Conservation (phyloP, 2,113 vertebrate species). For the Calypte anna region DNA sequence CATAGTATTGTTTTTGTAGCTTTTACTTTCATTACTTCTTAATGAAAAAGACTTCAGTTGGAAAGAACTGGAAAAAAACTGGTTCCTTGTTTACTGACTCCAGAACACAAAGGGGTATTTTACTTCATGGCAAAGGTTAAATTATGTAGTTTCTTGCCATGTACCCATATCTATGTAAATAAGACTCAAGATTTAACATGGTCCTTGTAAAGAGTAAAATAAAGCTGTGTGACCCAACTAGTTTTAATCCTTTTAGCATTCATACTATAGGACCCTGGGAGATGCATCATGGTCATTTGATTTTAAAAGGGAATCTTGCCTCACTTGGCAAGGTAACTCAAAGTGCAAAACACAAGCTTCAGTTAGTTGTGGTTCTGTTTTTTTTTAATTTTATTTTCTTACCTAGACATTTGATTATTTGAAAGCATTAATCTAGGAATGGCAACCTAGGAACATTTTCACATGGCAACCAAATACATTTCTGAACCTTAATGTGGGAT, state of each 20-base stretch:
- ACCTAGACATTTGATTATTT: constrained; percentile 55
- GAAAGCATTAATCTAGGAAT: constrained; percentile 11
- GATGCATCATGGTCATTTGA: constrained; percentile 31
- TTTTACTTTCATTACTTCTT: background rate
- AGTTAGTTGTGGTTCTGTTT: background rate
- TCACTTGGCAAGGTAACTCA: constrained; percentile 10
- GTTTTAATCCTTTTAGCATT: constrained; percentile 72
- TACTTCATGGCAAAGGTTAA: background rate
- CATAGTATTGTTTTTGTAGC: background rate
- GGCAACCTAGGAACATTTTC: background rate
- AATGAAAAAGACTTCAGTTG: background rate
- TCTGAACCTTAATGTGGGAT: background rate
- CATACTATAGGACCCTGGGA: constrained; percentile 57
- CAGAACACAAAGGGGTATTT: constrained; percentile 7
- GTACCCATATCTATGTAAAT: constrained; percentile 17
- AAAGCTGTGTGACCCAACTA: constrained; percentile 10
- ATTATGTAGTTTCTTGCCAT: constrained; percentile 35
- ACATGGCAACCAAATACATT: background rate
- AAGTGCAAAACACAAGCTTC: constrained; percentile 53
- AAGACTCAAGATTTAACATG: background rate
- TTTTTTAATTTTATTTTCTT: background rate
- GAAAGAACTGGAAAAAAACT: background rate
- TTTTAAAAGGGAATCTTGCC: constrained; percentile 60
- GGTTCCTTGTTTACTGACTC: background rate
- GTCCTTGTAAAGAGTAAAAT: constrained; percentile 19